Evolutionary conservation across 2,888 invertebrate species (phyloP), one percentile per base, ranked within the genome.

Genomic region (Liodrosophila aerea): DNA sequence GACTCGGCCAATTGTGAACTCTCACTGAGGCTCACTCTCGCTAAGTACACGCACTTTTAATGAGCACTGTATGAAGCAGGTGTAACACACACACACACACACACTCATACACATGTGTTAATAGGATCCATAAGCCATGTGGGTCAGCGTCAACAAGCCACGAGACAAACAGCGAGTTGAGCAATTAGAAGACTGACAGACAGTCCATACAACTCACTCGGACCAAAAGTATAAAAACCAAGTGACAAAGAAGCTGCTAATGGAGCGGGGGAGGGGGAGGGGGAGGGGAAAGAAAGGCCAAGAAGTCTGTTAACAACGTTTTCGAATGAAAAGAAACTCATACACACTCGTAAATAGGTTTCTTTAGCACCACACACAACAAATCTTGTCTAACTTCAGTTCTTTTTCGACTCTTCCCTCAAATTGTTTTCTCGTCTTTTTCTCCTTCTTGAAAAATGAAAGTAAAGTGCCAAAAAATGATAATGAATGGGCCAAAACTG

Each of bases 31-130:
- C 45, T 31, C 44, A 39, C 39, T 44, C n/a, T 12, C 22, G 2
- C 30, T 34, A 15, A 12, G 12, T 43, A 52, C 57, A 33, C 41
- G 12, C 46, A 31, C 47, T 56, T 49, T 57, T 34, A 16, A 8
- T 29, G 7, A 7, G 16, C 7, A 39, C 4, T 8, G 31, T n/a
- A 27, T 11, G 11, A 8, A 43, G 56, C 16, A 74, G 83, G 82
- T 82, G 82, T 75, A n/a, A n/a, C n/a, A n/a, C n/a, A n/a, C n/a
- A n/a, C n/a, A n/a, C n/a, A n/a, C n/a, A n/a, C n/a, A n/a, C n/a
- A n/a, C n/a, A n/a, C n/a, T n/a, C n/a, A n/a, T n/a, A n/a, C n/a
- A 74, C 22, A 78, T 84, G 86, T 84, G 84, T 82, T 86, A 84
- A 84, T 81, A 78, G 78, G 68, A 67, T 64, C 83, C 76, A 71